phyloP scores from a whole-genome alignment of 2,888 invertebrate genomes.

The Ophion ventricosus region DNA sequence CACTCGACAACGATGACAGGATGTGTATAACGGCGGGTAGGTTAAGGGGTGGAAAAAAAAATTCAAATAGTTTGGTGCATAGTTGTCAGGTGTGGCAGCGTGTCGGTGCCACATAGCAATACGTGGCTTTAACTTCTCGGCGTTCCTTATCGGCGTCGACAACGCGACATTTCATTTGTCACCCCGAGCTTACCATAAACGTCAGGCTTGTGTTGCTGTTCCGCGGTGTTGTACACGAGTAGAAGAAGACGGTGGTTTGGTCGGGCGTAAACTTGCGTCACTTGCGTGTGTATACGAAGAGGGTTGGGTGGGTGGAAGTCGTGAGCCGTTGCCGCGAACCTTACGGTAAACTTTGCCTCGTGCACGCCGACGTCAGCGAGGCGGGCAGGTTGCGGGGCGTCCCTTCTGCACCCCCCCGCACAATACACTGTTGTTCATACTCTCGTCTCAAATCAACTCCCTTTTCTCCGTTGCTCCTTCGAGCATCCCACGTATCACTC shows the following conservation, averaged over 20 bases:
- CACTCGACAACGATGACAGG: no score
- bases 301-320: conserved; percentile 50
- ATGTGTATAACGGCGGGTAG: no score
- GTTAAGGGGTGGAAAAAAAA: no score
- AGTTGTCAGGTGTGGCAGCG: neutral
- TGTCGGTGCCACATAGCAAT: conserved; percentile 26
- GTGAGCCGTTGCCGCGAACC: conserved; percentile 43
- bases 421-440: conserved; percentile 59
- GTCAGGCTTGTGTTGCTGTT: conserved; percentile 70
- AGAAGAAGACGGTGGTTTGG: conserved; percentile 59
- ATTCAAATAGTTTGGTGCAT: conserved; percentile 13
- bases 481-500: conserved; percentile 36
- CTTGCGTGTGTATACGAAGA: conserved; percentile 58
- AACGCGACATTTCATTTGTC: conserved; percentile 80
- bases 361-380: conserved; percentile 34
- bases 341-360: conserved; percentile 52
- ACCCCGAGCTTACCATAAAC: conserved; percentile 78
- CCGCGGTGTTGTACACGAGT: conserved; percentile 67
- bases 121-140: conserved; percentile 75
- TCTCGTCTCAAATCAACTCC: conserved; percentile 5
- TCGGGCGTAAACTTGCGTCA: conserved; percentile 71
- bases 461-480: neutral
- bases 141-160: conserved; percentile 77
- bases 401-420: conserved; percentile 23
- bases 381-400: conserved; percentile 20